Base-by-base conservation (phyloP, 2,113 vertebrate genomes). In the Campylomormyrus numenius region DNA sequence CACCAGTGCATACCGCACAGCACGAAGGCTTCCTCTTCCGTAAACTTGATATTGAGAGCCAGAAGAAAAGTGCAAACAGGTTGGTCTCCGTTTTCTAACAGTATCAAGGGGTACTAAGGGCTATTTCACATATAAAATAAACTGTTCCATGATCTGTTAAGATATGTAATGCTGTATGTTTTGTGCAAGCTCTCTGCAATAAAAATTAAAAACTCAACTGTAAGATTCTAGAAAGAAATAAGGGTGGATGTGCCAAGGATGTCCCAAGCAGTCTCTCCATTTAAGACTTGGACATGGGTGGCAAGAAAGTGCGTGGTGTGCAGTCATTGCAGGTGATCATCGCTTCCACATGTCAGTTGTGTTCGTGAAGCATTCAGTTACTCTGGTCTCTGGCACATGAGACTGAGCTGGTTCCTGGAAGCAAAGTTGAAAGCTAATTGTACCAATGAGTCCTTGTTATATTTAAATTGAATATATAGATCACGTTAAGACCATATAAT, bases 21-120 rank as follows among this genome's bases (percentile, higher is more conserved):
- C 97, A 96, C 10, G 97, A 98, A 94, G 98, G 98, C 90, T 97
- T 97, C 95, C 97, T 98, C 42, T 96, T 98, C 93, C 97, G 98
- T 93, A 98, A 98, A 94, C 96, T 97, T 62, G 97, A 98, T 95
- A 96, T 98, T 13, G 97, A 98, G 89, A 95, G 91, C 85, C 95
- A 97, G 93, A 98, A 97, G 94, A 98, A 98, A 93, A 97, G 97
- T 88, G 96, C 97, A 91, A 98, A 98, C 92, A 97, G 98, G 98
- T 98, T 95, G 95, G 95, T 91, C 88, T 94, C 91, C 92, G 74
- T 91, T 90, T 92, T 92, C 35, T 48, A 50, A 48, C 13, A 8
- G 53, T 17, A 13, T 19, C 11, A 46, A 85, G 21, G n/a, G 15
- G 27, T 5, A 80, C 49, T 39, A 5, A 39, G 88, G 88, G 19